Base-by-base conservation (phyloP, 1,140 invertebrate species). In the Drosophila nikananu region DNA sequence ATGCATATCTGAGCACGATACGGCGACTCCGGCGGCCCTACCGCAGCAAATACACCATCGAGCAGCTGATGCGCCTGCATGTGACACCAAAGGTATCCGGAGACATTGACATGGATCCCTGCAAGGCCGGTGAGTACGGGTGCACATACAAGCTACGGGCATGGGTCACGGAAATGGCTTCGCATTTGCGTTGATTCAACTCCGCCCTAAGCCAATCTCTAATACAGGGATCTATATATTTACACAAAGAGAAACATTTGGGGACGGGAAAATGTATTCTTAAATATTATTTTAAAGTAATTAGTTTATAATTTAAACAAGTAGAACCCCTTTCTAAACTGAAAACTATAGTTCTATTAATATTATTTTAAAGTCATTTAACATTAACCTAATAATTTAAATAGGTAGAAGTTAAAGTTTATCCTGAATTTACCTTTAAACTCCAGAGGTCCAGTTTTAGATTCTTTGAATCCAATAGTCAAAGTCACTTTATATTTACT, bases 51-150 rank as follows among this genome's bases (percentile, higher is more conserved):
- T 97, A 95, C 83, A 96, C 95, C 58, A 94, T 96, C 79, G 95
- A 97, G 30, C 95, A 97, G 83, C 91, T 97, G 55, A 91, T 96
- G 72, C 94, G 93, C 52, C 94, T 92, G 32, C 94, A 94, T 68
- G 97, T 96, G 87, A 94, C 96, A 15, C 94, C 94, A 57, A 95
- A 95, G 83, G 95, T 95, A 39, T 97, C 96, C 35, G 94, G 95
- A 77, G 97, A 98, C 93, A 91, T 97, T 55, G 96, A 97, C 92
- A 93, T 97, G 94, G 97, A 98, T 94, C 95, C 97, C 68, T 97
- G 97, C 93, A 97, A 97, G 95, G 96, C 96, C 87, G 96, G 96
- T 97, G 94, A 96, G 95, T 94, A 55, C 48, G 64, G 51, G 49
- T 42, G 32, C 55, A 57, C 59, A 55, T 30, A 57, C 1, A 54